phyloP scores from a whole-genome alignment of 2,797 vertebrate species.

The Pitangus sulphuratus region DNA sequence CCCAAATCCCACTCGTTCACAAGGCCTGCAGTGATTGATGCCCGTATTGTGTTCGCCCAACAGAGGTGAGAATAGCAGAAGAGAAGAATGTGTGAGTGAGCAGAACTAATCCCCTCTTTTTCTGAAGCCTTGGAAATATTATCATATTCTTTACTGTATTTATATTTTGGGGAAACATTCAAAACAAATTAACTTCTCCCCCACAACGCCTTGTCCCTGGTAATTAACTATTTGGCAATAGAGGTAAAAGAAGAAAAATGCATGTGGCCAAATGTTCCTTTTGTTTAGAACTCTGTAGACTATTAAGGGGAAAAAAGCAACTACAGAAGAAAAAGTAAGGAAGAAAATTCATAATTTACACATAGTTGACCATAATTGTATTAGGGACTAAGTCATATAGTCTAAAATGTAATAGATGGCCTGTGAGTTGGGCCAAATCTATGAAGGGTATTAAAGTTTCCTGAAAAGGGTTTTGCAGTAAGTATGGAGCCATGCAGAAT shows the following conservation, averaged over 20 bases:
- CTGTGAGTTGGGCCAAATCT: not conserved
- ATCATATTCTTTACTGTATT: not conserved
- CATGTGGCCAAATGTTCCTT: not conserved
- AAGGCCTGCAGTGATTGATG: not conserved
- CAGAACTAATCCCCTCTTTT: not conserved
- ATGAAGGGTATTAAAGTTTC: not conserved
- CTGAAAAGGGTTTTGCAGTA: not conserved
- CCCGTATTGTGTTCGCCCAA: not conserved
- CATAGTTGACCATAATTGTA: not conserved
- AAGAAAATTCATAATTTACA: not conserved
- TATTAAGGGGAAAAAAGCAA: not conserved
- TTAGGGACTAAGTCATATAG: not conserved
- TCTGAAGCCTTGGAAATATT: not conserved
- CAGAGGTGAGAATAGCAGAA: not conserved
- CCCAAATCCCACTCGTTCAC: not conserved
- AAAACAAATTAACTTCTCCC: not conserved
- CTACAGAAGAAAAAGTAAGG: not conserved
- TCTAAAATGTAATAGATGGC: not conserved
- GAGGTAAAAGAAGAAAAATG: not conserved
- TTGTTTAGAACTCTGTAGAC: not conserved
- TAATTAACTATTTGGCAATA: not conserved
- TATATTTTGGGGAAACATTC: not conserved
- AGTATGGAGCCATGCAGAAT: not conserved
- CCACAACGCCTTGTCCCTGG: rapidly evolving
- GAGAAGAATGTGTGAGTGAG: rapidly evolving